Evolutionary conservation across 1,140 invertebrate genomes (phyloP).

Genomic region (Drosophila burlai): DNA sequence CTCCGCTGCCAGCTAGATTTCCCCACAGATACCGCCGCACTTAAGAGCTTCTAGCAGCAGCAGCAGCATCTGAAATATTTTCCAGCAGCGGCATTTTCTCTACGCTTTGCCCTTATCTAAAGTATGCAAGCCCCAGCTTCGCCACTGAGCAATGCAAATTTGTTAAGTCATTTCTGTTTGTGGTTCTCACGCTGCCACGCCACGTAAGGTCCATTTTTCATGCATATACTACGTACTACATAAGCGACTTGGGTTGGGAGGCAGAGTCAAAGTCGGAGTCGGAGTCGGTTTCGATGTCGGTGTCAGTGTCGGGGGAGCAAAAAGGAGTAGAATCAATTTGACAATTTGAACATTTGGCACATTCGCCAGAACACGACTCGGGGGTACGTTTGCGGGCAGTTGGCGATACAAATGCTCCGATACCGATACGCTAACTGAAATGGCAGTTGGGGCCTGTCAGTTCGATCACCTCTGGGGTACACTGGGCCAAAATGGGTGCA

Average conservation of each 20-base stretch:
- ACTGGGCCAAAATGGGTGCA: background rate
- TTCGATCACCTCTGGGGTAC: slow-evolving; percentile 45
- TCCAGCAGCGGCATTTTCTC: slow-evolving; percentile 65
- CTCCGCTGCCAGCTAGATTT: slow-evolving; percentile 65
- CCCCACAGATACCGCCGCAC: slow-evolving; percentile 73
- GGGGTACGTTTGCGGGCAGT: slow-evolving; percentile 34
- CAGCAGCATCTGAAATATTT: slow-evolving; percentile 77
- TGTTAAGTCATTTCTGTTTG: slow-evolving; percentile 82
- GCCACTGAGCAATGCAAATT: slow-evolving; percentile 68
- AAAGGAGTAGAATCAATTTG: slow-evolving; percentile 70
- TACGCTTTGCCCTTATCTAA: slow-evolving; percentile 78
- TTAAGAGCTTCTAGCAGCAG: slow-evolving; percentile 70
- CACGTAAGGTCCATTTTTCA: slow-evolving; percentile 51
- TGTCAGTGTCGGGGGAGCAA: slow-evolving; percentile 30
- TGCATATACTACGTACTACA: slow-evolving; percentile 10
- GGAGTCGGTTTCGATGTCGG: slow-evolving; percentile 51
- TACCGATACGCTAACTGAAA: slow-evolving; percentile 43
- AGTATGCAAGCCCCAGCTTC: slow-evolving; percentile 53
- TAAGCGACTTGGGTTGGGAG: slow-evolving; percentile 12
- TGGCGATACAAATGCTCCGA: slow-evolving; percentile 14
- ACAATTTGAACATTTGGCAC: slow-evolving; percentile 76
- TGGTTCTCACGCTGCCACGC: slow-evolving; percentile 78
- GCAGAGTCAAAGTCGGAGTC: background rate
- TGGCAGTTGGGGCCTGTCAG: slow-evolving; percentile 19
- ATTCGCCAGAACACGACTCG: slow-evolving; percentile 65